These are phyloP conservation scores for Dorcus hopei DNA, from an alignment of 2,888 invertebrate genomes.

Conservation along the genomic window DNA sequence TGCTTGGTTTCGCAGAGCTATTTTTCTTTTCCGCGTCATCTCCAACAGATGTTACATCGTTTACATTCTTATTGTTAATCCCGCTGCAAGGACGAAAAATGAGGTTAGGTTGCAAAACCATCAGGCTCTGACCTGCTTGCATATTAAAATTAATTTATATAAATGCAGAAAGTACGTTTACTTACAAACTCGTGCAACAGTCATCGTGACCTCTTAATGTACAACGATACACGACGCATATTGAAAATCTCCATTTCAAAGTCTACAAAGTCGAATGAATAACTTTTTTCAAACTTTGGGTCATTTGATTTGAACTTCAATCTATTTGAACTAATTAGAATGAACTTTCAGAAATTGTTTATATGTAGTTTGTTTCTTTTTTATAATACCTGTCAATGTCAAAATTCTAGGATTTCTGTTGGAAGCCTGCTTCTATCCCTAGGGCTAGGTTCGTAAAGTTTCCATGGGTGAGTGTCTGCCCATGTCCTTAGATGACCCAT, in stretches of 20 bases:
- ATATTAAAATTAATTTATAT: slow-evolving; percentile 8
- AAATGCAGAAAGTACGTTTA: not conserved
- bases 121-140: slow-evolving; percentile 14
- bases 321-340: too few relatives aligned
- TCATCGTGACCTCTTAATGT: not conserved
- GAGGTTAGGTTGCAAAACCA: slow-evolving; percentile 14
- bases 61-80: not conserved
- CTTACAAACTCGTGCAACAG: not conserved
- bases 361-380: too few relatives aligned
- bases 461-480: too few relatives aligned
- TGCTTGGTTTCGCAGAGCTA: not conserved
- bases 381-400: too few relatives aligned
- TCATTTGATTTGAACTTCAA: not conserved
- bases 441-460: too few relatives aligned
- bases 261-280: not conserved
- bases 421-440: too few relatives aligned
- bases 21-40: too few relatives aligned
- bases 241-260: not conserved
- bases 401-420: too few relatives aligned
- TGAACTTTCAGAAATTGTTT: too few relatives aligned
- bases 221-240: not conserved
- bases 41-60: not conserved
- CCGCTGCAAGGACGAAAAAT: slow-evolving; percentile 11
- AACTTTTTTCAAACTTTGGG: not conserved
- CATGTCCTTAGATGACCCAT: too few relatives aligned